These are phyloP conservation scores for Eonycteris spelaea DNA, from an alignment of 2,113 vertebrate genomes.

Conservation along the genomic window DNA sequence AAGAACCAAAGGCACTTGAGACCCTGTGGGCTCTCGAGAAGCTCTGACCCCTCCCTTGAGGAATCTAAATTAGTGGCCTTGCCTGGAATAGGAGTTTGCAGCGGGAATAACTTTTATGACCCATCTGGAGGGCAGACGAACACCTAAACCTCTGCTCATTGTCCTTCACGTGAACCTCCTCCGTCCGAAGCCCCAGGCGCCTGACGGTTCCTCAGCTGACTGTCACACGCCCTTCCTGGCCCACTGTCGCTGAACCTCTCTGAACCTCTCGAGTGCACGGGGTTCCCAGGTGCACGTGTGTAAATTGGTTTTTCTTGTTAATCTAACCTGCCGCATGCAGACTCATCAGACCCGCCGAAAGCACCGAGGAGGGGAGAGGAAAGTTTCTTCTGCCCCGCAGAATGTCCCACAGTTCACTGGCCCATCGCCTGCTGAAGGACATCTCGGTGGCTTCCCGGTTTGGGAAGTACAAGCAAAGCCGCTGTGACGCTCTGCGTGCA, in stretches of 20 bases:
- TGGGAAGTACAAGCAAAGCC: fast-evolving
- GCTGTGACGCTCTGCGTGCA: fast-evolving
- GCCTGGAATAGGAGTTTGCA: neutral
- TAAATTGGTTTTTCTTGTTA: neutral
- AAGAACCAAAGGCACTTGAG: neutral
- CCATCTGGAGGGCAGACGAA: too few species aligned
- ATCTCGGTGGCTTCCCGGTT: fast-evolving
- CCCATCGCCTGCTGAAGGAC: neutral
- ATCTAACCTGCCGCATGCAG: neutral
- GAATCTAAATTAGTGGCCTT: neutral
- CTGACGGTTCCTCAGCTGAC: too few species aligned
- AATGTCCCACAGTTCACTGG: fast-evolving
- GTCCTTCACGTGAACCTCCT: too few species aligned
- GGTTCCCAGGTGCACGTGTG: neutral
- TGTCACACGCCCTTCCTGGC: too few species aligned
- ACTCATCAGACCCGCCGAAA: neutral
- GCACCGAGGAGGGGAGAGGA: neutral
- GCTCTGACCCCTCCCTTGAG: neutral
- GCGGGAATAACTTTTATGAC: neutral
- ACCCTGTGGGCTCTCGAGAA: neutral
- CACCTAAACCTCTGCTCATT: too few species aligned
- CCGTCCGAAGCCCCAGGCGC: too few species aligned
- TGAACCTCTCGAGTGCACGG: neutral
- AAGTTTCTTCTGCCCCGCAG: neutral
- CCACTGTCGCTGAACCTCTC: too few species aligned